These are phyloP conservation scores for Marasmarcha lunaedactyla DNA, from an alignment of 2,888 invertebrate species.

Conservation along the genomic window DNA sequence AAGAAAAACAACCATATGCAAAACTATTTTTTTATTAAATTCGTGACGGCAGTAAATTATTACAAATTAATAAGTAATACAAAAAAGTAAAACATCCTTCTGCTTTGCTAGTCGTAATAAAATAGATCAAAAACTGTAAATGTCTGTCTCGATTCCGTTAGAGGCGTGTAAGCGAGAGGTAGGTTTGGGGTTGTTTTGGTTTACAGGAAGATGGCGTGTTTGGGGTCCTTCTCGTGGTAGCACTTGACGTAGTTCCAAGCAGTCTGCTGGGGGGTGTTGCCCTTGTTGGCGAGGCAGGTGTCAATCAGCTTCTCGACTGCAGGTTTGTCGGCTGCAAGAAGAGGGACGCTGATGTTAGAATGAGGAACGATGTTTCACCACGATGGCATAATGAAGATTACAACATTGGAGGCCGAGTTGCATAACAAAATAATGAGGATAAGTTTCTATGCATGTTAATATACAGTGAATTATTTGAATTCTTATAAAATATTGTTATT, in stretches of 20 bases:
- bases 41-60: constrained; percentile 28
- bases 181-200: constrained; percentile 10
- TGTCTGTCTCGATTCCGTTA: no score
- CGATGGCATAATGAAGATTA: not conserved
- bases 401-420: not conserved
- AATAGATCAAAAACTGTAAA: no score
- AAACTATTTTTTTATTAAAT: constrained; percentile 20
- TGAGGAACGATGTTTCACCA: no score
- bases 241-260: constrained; percentile 68
- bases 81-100: no score
- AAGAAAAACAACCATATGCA: not conserved
- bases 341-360: constrained; percentile 8
- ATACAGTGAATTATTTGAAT: no score
- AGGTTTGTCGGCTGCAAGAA: constrained; percentile 46
- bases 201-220: constrained; percentile 56
- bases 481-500: no score
- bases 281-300: constrained; percentile 54
- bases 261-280: constrained; percentile 55
- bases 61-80: not conserved
- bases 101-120: no score
- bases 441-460: no score
- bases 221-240: constrained; percentile 66
- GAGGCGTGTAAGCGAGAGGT: no score
- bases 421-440: no score
- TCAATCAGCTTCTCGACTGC: constrained; percentile 58